Percentiles rank a stretch among this genome's conserved stretches.
Conservation (phyloP, 2,888 invertebrate species). For the Trichopoda pennipes region DNA sequence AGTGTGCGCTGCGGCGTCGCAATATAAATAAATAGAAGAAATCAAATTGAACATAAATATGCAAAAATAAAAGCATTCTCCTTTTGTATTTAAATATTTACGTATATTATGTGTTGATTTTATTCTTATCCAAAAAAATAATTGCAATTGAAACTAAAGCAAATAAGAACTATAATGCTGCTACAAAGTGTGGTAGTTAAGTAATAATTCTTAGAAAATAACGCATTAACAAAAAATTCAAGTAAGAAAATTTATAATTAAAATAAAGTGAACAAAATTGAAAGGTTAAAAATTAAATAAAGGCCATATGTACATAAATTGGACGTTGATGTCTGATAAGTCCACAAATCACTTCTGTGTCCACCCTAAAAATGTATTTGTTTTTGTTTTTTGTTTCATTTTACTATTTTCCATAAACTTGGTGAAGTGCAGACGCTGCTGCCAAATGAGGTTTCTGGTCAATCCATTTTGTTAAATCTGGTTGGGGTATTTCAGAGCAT, state of each 20-base stretch:
- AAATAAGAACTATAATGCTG: conserved; percentile 48
- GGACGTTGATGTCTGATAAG: conserved; percentile 20
- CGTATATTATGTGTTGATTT: background rate
- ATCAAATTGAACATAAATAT: too few relatives aligned
- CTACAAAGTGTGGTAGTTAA: conserved; percentile 37
- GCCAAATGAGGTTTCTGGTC: conserved; percentile 73
- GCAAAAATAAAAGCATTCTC: background rate
- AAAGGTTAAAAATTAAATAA: conserved; percentile 5
- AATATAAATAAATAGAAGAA: too few relatives aligned
- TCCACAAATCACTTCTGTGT: background rate
- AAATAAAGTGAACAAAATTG: conserved; percentile 16
- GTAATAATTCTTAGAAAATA: conserved; percentile 19
- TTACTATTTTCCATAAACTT: conserved; percentile 62
- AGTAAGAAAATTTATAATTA: conserved; percentile 1
- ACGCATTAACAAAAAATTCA: conserved; percentile 15
- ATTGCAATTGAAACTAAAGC: conserved; percentile 66
- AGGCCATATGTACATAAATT: conserved; percentile 17
- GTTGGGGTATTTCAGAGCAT: conserved; percentile 83
- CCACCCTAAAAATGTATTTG: background rate
- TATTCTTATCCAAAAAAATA: conserved; percentile 57
- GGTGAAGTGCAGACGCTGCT: conserved; percentile 44
- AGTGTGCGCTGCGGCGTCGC: too few relatives aligned
- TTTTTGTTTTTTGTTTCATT: conserved; percentile 6
- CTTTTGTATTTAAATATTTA: background rate
- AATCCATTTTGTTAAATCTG: conserved; percentile 85